Conservation (phyloP, 2,888 invertebrate genomes). For the Trissolcus brochymenae region DNA sequence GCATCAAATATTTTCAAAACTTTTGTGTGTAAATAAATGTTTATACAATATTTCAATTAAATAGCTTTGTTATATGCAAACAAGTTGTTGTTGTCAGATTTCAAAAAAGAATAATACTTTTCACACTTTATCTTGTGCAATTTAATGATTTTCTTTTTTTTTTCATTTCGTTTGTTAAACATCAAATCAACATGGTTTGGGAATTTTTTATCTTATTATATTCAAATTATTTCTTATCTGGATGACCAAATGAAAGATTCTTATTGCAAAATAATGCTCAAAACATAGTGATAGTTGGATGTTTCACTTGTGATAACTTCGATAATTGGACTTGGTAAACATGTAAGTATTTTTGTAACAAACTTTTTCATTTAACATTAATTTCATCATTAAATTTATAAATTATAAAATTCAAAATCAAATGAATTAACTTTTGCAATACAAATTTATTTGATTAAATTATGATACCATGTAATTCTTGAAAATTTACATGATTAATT, state of each 20-base stretch:
- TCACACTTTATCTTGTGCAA: not conserved
- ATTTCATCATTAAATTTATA: too few species aligned
- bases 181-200: too few species aligned
- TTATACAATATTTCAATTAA: conserved; percentile 21
- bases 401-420: not conserved
- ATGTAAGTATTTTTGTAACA: conserved; percentile 26
- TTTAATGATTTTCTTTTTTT: not conserved
- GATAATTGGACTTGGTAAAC: conserved; percentile 42
- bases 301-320: conserved; percentile 19
- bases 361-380: conserved; percentile 16
- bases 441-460: not conserved
- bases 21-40: conserved; percentile 29
- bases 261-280: conserved; percentile 47
- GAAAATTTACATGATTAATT: not conserved
- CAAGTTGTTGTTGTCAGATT: not conserved
- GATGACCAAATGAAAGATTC: conserved; percentile 34
- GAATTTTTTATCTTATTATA: conserved; percentile 10
- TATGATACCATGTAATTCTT: not conserved
- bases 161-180: too few species aligned
- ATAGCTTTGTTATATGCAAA: conserved; percentile 22
- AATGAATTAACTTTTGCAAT: too few species aligned
- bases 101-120: not conserved
- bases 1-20: conserved; percentile 6
- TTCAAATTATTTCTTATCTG: conserved; percentile 29
- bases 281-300: conserved; percentile 36